Base-by-base conservation (phyloP, 1,140 invertebrate genomes). In the Andricus grossulariae region DNA sequence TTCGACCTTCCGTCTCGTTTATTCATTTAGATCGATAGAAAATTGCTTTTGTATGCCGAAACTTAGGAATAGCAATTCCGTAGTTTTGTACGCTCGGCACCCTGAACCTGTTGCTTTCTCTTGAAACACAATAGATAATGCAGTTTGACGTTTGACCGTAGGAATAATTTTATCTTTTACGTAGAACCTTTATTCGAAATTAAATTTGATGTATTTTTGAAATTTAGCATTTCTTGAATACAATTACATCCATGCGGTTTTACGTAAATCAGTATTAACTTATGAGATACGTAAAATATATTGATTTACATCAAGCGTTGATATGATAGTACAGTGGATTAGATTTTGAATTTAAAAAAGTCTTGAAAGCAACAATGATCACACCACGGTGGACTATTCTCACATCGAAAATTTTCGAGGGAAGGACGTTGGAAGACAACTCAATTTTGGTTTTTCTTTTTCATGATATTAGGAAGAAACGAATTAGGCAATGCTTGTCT, bases 401-500 rank as follows among this genome's bases (percentile, higher is more conserved):
- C 5, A 10, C 7, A n/a, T 0, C 10, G 16, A 66, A 39, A 66
- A 66, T 66, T 39, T 39, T 32, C 60, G 2, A 66, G 16, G 25
- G 39, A 66, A n/a, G 16, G 25, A 16, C 25, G 19, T 57, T 57
- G 55, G 18, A 13, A 21, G 55, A 66, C 12, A 10, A 16, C 10
- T 55, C 21, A 66, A 66, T 39, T 10, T 16, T 66, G 45, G 15
- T 66, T 66, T 45, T 45, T 21, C 21, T 54, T 32, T 32, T 60
- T 32, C 32, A 15, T 19, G 16, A 72, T 78, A 81, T 77, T 80
- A 80, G 72, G 15, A 50, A 45, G 57, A 78, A 82, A 83, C 76
- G 76, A 81, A 52, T 21, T 76, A 79, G 79, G 76, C 77, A 73
- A 80, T 85, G 78, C 77, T 80, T 78, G 77, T 75, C 75, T 83